phyloP scores from a whole-genome alignment of 2,888 invertebrate genomes.

The Agrochola lota region DNA sequence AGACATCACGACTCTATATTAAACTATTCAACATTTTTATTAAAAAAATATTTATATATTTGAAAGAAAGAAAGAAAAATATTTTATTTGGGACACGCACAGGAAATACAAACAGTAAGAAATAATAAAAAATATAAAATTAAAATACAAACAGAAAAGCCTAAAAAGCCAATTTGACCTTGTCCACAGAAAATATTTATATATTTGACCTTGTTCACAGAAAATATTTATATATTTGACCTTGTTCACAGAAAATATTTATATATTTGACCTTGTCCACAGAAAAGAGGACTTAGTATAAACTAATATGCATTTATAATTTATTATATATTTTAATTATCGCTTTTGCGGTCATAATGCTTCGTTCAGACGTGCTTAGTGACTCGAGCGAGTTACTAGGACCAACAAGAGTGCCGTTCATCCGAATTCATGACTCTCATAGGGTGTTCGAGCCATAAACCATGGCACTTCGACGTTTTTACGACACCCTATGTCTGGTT shows the following conservation, averaged over 20 bases:
- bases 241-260: too few species aligned
- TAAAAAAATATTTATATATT: constrained; percentile 38
- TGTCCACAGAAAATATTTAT: too few species aligned
- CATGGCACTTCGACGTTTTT: constrained; percentile 76
- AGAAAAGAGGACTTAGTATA: constrained; percentile 21
- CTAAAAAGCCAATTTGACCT: too few species aligned
- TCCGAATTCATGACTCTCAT: constrained; percentile 68
- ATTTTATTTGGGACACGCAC: too few species aligned
- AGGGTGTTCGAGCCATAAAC: constrained; percentile 75
- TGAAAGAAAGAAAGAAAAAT: too few species aligned
- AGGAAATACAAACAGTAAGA: too few species aligned
- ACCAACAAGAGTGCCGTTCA: constrained; percentile 47
- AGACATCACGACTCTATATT: constrained; percentile 33
- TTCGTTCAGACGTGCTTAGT: constrained; percentile 30
- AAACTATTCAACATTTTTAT: constrained; percentile 34
- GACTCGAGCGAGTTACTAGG: constrained; percentile 34
- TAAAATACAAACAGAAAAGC: too few species aligned
- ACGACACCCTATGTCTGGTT: constrained; percentile 75
- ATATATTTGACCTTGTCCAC: constrained; percentile 50
- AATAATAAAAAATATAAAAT: too few species aligned
- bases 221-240: too few species aligned
- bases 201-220: too few species aligned
- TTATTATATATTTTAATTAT: constrained; percentile 47
- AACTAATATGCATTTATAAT: constrained; percentile 28
- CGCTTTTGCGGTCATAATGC: constrained; percentile 20